Evolutionary conservation across 2,888 invertebrate species (phyloP).

Genomic region (Lapara coniferarum): DNA sequence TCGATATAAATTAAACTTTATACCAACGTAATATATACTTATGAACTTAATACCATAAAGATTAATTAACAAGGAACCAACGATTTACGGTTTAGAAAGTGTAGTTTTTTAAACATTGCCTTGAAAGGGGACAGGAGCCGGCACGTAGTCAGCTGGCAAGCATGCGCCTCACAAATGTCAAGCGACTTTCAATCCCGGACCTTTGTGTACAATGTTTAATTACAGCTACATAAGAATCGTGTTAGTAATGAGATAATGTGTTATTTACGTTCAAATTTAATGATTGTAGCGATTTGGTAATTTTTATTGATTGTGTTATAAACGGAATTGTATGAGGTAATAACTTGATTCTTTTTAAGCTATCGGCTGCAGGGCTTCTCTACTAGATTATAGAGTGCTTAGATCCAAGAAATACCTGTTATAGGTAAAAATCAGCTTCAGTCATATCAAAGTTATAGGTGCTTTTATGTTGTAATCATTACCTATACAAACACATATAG

Average conservation of each 20-base stretch:
- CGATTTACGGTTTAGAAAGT: constrained; percentile 17
- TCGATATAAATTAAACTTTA: too few species aligned
- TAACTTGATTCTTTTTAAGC: neutral
- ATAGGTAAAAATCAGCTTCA: too few species aligned
- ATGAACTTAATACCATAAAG: neutral
- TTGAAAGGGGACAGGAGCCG: constrained; percentile 39
- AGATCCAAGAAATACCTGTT: too few species aligned
- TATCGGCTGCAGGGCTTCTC: too few species aligned
- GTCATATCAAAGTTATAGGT: too few species aligned
- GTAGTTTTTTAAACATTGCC: constrained; percentile 35
- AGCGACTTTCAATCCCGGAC: constrained; percentile 47
- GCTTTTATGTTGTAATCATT: too few species aligned
- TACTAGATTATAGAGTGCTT: too few species aligned
- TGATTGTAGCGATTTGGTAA: neutral
- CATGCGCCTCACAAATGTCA: constrained; percentile 49
- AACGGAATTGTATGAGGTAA: neutral
- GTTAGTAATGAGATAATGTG: neutral
- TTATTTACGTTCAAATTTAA: neutral
- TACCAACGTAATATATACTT: too few species aligned
- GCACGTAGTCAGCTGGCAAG: constrained; percentile 30
- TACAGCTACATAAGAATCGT: constrained; percentile 17
- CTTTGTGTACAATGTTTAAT: constrained; percentile 20
- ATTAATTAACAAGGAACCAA: neutral
- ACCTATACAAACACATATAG: too few species aligned
- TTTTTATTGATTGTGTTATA: neutral